Conservation (phyloP, 2,113 vertebrate species). For the Gobius niger region DNA sequence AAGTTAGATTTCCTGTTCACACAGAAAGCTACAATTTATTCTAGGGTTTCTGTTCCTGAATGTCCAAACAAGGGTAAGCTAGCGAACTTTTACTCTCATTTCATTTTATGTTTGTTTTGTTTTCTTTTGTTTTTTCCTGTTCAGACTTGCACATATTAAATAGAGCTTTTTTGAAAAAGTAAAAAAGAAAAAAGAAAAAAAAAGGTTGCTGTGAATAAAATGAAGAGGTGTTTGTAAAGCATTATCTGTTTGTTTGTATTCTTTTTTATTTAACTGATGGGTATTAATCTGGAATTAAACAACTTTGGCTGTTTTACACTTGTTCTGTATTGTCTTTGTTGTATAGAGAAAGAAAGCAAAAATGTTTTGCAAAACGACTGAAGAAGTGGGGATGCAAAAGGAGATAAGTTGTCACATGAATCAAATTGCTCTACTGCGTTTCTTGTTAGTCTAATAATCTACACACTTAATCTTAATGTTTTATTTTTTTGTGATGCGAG, state of each 20-base stretch:
- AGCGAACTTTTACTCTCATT: conserved; percentile 22
- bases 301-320: conserved; percentile 36
- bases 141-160: background rate
- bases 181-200: too few relatives aligned
- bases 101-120: conserved; percentile 6
- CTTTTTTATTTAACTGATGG: conserved; percentile 65
- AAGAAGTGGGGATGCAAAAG: too few relatives aligned
- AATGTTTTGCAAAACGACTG: too few relatives aligned
- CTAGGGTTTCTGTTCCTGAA: conserved; percentile 36
- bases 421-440: too few relatives aligned
- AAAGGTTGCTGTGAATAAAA: conserved; percentile 11
- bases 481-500: too few relatives aligned
- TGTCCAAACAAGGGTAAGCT: conserved; percentile 47
- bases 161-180: conserved; percentile 33
- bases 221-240: conserved; percentile 17
- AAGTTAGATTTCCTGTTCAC: conserved; percentile 22
- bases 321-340: background rate
- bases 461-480: too few relatives aligned
- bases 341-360: too few relatives aligned
- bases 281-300: conserved; percentile 66
- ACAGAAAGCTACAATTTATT: conserved; percentile 60
- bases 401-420: too few relatives aligned
- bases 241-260: conserved; percentile 63
- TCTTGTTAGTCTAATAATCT: too few relatives aligned
- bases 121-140: conserved; percentile 19